phyloP scores from a whole-genome alignment of 2,797 vertebrate genomes.

The Characodon lateralis region DNA sequence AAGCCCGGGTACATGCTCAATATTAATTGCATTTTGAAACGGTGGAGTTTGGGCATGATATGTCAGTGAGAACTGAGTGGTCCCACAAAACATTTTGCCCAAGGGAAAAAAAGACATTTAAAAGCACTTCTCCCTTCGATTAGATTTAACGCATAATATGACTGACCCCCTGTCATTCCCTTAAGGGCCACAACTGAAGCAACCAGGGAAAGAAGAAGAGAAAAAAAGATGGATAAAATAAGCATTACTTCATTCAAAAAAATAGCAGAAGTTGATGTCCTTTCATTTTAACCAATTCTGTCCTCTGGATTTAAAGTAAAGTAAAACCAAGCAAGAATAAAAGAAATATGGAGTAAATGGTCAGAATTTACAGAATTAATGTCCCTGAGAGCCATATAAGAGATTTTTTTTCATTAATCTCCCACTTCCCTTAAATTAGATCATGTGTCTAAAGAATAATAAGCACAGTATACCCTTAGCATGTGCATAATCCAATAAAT shows the following conservation, averaged over 20 bases:
- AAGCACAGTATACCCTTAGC: slow-evolving; percentile 36
- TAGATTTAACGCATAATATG: slow-evolving; percentile 77
- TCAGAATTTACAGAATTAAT: slow-evolving; percentile 69
- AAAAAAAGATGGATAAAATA: slow-evolving; percentile 52
- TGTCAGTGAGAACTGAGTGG: slow-evolving; percentile 44
- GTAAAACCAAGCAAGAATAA: slow-evolving; percentile 57
- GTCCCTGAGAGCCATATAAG: slow-evolving; percentile 41
- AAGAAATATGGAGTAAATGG: slow-evolving; percentile 45
- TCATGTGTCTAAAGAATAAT: slow-evolving; percentile 46
- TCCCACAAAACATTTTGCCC: slow-evolving; percentile 67
- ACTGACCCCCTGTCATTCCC: slow-evolving; percentile 63
- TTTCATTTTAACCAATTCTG: slow-evolving; percentile 44
- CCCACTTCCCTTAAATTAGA: slow-evolving; percentile 54
- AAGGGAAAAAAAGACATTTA: slow-evolving; percentile 80
- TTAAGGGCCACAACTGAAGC: slow-evolving; percentile 39
- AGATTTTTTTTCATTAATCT: slow-evolving; percentile 67
- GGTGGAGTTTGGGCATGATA: slow-evolving; percentile 60
- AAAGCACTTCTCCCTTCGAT: slow-evolving; percentile 81
- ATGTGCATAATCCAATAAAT: slow-evolving; percentile 60
- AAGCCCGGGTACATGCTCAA: slow-evolving; percentile 75
- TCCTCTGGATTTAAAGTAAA: slow-evolving; percentile 47
- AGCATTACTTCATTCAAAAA: slow-evolving; percentile 52
- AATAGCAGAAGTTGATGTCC: slow-evolving; percentile 18
- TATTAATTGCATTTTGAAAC: slow-evolving; percentile 87
- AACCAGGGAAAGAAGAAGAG: slow-evolving; percentile 22